Percentiles rank a stretch among this genome's conserved stretches.
phyloP scores from a whole-genome alignment of 2,888 invertebrate genomes.

The Hirtodrosophila duncani region DNA sequence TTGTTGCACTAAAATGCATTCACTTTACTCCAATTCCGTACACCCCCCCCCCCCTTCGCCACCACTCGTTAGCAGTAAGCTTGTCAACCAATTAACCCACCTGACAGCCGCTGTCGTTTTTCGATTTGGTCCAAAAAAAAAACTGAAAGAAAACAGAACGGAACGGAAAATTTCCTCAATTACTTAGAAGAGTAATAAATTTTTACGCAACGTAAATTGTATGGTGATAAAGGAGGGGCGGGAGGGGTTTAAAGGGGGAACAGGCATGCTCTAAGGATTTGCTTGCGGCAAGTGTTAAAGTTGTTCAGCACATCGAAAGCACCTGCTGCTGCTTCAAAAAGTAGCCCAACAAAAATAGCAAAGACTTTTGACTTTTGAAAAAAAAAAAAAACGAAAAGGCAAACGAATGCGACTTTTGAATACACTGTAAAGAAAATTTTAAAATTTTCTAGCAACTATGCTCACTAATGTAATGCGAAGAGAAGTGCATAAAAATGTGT shows the following conservation, averaged over 20 bases:
- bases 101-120: too few species aligned
- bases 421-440: too few species aligned
- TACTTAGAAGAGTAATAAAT: conserved; percentile 52
- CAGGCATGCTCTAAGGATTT: not conserved
- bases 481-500: conserved; percentile 20
- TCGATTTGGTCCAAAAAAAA: not conserved
- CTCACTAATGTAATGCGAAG: too few species aligned
- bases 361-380: conserved; percentile 42
- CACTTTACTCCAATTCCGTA: too few species aligned
- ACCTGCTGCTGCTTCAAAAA: conserved; percentile 54
- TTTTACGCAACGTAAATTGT: conserved; percentile 22
- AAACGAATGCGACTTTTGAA: too few species aligned
- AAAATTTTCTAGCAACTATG: too few species aligned
- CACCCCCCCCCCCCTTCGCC: too few species aligned
- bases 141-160: not conserved
- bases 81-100: too few species aligned
- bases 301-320: conserved; percentile 50
- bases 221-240: not conserved
- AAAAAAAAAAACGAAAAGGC: not conserved
- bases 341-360: not conserved
- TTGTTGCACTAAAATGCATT: too few species aligned
- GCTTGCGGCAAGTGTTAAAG: conserved; percentile 50
- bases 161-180: conserved; percentile 55
- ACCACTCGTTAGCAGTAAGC: too few species aligned
- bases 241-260: not conserved